Evolutionary conservation across 2,888 invertebrate genomes (phyloP), one percentile per base, ranked within the genome.

Genomic region (Nomada lathburiana): DNA sequence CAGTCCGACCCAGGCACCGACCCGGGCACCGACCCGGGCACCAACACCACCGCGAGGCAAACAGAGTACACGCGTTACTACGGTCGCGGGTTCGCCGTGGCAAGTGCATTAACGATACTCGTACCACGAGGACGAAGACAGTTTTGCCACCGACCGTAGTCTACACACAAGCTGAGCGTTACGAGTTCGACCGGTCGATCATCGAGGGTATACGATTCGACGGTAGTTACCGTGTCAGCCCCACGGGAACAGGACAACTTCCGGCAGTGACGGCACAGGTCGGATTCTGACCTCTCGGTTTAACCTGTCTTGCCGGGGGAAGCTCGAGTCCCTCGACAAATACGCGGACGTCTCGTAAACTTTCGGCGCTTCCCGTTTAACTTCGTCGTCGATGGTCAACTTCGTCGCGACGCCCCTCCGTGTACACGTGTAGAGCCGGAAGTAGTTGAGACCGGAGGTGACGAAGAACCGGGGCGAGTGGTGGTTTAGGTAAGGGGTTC

Each of bases 301-400:
- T 84, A 83, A 83, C 77, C 77, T 76, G 84, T 71, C 77, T 57
- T 50, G 77, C 62, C 55, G 55, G 62, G 67, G 3, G 71, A 73
- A 80, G 62, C 78, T 60, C 44, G 79, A 74, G 71, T 80, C 68
- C 82, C 76, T 63, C 72, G 75, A 83, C 83, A 84, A 83, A 84
- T 80, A 78, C 80, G 76, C 26, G 77, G 74, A 80, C 71, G 72
- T 83, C 83, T 83, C 83, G 73, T 80, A 83, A 84, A 84, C 82
- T 85, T 82, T 62, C 68, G 11, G 26, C 67, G 82, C 74, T 82
- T 83, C 62, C 74, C 82, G 70, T 76, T 83, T 71, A 83, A 78
- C 82, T 83, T 50, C 23, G 60, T 64, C 53, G 72, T 13, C 68
- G 76, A 69, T 76, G 72, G 82, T 81, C 76, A 64, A 73, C 76